phyloP scores from a whole-genome alignment of 2,113 vertebrate genomes.

The Leptosomus discolor region DNA sequence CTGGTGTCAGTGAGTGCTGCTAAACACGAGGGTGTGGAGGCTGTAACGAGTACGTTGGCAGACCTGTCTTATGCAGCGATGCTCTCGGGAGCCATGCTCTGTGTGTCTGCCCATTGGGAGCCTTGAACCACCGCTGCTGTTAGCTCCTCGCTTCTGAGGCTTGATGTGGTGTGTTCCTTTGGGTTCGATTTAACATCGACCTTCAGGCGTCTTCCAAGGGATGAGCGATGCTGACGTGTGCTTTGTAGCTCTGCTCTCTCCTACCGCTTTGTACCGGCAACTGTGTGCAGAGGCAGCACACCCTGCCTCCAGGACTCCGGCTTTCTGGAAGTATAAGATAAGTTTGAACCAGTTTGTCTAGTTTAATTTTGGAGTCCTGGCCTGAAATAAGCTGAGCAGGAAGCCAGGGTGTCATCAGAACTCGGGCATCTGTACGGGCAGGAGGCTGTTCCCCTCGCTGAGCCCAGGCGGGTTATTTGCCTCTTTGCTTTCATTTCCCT shows the following conservation, averaged over 20 bases:
- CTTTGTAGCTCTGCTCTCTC: not conserved
- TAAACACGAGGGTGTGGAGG: rapidly evolving
- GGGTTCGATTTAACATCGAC: not conserved
- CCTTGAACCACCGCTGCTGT: not conserved
- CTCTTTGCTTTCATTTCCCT: not conserved
- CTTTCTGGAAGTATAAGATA: not conserved
- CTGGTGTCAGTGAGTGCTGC: not conserved
- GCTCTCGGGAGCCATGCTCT: rapidly evolving
- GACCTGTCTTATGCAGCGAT: rapidly evolving
- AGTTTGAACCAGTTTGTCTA: not conserved
- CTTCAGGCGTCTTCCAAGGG: not conserved
- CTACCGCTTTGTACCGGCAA: rapidly evolving
- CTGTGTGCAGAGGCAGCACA: not conserved
- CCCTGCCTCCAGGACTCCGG: not conserved
- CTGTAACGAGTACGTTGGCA: not conserved
- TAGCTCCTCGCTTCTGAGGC: not conserved
- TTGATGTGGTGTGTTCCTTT: not conserved
- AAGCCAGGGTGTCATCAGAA: not conserved
- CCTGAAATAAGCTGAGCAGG: not conserved
- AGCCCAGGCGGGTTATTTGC: not conserved
- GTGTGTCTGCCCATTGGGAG: not conserved
- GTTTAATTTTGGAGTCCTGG: not conserved
- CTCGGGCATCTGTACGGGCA: not conserved
- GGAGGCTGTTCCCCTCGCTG: not conserved
- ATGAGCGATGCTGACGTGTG: not conserved